These are phyloP conservation scores for Ips nitidus DNA, from an alignment of 1,140 invertebrate genomes.

Conservation along the genomic window DNA sequence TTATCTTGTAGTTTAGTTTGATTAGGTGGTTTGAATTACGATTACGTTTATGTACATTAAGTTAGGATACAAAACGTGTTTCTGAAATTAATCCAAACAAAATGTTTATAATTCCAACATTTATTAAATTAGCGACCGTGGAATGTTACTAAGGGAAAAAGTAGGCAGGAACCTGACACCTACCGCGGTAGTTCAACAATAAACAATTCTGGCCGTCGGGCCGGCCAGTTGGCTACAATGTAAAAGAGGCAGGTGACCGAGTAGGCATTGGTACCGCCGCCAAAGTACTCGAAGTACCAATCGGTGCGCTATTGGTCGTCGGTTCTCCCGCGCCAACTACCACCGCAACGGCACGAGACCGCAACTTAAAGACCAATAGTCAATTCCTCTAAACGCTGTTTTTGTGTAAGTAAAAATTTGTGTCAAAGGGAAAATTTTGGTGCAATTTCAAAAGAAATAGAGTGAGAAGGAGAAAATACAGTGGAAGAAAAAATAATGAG, in stretches of 20 bases:
- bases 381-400: constrained; percentile 1
- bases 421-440: no score
- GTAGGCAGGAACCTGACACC: constrained; percentile 21
- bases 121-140: no score
- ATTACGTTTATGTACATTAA: no score
- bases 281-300: constrained; percentile 27
- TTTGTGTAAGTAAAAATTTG: not conserved
- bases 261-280: constrained; percentile 25
- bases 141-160: not conserved
- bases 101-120: no score
- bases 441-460: no score
- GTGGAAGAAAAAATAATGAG: no score
- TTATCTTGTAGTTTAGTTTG: not conserved
- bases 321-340: constrained; percentile 8
- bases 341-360: constrained; percentile 21
- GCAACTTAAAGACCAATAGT: constrained; percentile 2
- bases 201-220: constrained; percentile 13
- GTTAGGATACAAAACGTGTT: no score
- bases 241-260: constrained; percentile 28
- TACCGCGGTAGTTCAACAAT: constrained; percentile 14
- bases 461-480: no score
- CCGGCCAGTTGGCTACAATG: constrained; percentile 26
- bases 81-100: no score
- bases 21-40: no score
- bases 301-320: constrained; percentile 26